Evolutionary conservation across 2,113 vertebrate genomes (phyloP).

Genomic region (Lamprologus callipterus): DNA sequence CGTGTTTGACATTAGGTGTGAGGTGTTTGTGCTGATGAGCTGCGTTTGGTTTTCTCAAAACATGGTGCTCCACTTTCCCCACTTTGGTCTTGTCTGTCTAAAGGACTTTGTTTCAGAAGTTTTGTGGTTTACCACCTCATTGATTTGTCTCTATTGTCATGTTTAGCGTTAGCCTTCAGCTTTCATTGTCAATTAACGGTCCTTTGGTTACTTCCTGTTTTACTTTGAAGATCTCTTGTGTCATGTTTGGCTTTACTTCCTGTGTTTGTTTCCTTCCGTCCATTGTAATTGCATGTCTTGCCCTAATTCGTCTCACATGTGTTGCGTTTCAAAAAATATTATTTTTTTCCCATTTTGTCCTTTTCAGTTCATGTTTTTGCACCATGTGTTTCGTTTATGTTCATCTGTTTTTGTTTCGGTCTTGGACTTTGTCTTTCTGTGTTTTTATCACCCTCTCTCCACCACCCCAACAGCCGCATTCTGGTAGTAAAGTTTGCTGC

Average conservation of each 20-base stretch:
- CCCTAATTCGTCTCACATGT: background rate
- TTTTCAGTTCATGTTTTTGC: background rate
- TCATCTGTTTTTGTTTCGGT: background rate
- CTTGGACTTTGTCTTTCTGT: background rate
- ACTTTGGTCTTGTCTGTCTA: background rate
- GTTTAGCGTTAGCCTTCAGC: background rate
- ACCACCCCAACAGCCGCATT: background rate
- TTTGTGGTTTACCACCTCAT: background rate
- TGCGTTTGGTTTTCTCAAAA: background rate
- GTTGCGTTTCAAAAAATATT: background rate
- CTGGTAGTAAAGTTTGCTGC: background rate
- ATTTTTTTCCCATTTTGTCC: accelerated
- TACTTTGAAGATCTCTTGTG: background rate
- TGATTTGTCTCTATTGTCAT: background rate
- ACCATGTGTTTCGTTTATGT: background rate
- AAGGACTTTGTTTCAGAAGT: background rate
- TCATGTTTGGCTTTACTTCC: background rate
- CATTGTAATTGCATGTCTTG: background rate
- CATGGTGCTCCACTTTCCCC: background rate
- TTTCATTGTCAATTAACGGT: accelerated
- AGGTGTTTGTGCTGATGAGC: background rate
- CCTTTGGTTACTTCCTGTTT: background rate
- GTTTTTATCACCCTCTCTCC: background rate
- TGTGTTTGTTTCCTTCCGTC: background rate
- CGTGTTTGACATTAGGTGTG: background rate